Evolutionary conservation across 1,140 invertebrate species (phyloP).

Genomic region (Atta texana): DNA sequence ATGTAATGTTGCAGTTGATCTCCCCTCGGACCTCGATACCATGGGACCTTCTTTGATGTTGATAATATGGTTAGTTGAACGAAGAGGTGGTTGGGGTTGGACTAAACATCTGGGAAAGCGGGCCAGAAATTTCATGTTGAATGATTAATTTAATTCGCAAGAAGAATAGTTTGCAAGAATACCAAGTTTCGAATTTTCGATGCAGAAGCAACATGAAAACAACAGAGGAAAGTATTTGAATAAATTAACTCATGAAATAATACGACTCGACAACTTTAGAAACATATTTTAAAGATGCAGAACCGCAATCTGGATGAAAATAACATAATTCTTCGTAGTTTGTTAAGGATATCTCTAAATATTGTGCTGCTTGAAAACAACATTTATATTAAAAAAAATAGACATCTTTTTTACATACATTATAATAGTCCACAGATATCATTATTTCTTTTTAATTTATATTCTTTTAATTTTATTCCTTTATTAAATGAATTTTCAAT

Average conservation of each 20-base stretch:
- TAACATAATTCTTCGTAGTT: background rate
- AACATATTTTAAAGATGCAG: background rate
- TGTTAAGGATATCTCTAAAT: background rate
- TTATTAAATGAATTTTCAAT: background rate
- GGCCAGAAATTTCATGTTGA: background rate
- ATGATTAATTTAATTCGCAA: slow-evolving; percentile 24
- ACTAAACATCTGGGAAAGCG: slow-evolving; percentile 23
- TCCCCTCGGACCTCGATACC: slow-evolving; percentile 1
- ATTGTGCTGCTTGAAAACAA: slow-evolving; percentile 23
- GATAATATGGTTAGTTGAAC: slow-evolving; percentile 50
- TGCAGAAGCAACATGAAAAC: slow-evolving; percentile 1
- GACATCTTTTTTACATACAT: background rate
- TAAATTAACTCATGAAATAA: background rate
- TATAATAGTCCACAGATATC: background rate
- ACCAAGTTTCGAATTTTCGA: slow-evolving; percentile 35
- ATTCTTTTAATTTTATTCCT: background rate
- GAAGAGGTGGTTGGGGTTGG: slow-evolving; percentile 12
- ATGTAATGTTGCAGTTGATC: slow-evolving; percentile 7
- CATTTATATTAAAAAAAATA: background rate
- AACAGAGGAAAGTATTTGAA: background rate
- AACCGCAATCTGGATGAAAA: background rate
- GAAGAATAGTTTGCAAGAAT: background rate
- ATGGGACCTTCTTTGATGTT: slow-evolving; percentile 11
- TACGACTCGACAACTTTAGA: background rate
- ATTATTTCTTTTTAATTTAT: slow-evolving; percentile 6